Evolutionary conservation across 2,888 invertebrate genomes (phyloP).

Genomic region (Phortica magna): DNA sequence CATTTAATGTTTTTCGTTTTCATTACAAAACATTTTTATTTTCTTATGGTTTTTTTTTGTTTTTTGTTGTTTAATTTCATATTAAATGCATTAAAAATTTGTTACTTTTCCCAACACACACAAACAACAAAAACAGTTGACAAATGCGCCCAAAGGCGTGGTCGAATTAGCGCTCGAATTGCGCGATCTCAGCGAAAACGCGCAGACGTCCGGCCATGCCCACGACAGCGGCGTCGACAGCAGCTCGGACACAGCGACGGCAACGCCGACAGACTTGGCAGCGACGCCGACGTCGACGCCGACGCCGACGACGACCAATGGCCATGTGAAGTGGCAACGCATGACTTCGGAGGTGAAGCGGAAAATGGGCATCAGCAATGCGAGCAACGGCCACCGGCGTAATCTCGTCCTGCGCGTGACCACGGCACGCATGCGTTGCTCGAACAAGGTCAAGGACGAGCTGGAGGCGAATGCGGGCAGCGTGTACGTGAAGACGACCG

Average conservation of each 20-base stretch:
- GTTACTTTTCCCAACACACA: no score
- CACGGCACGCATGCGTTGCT: slow-evolving; percentile 76
- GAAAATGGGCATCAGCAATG: slow-evolving; percentile 71
- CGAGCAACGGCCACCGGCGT: slow-evolving; percentile 50
- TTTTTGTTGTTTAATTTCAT: slow-evolving; percentile 34
- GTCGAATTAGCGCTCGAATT: slow-evolving; percentile 75
- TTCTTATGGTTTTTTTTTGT: slow-evolving; percentile 10
- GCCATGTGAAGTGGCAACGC: slow-evolving; percentile 65
- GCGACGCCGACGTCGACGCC: slow-evolving; percentile 1
- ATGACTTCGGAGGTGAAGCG: slow-evolving; percentile 74
- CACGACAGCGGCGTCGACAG: not conserved
- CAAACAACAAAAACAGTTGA: slow-evolving; percentile 54
- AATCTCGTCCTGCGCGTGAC: slow-evolving; percentile 68
- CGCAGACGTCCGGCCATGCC: slow-evolving; percentile 3
- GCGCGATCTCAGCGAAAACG: slow-evolving; percentile 64
- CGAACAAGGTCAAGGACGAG: slow-evolving; percentile 77
- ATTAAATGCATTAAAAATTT: slow-evolving; percentile 4
- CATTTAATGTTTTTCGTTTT: not conserved
- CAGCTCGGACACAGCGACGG: not conserved
- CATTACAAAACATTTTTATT: not conserved
- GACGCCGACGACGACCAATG: slow-evolving; percentile 23
- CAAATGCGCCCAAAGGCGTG: slow-evolving; percentile 74
- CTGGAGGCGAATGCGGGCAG: slow-evolving; percentile 78
- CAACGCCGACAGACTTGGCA: slow-evolving; percentile 11
- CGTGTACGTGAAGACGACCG: slow-evolving; percentile 87